Conservation (phyloP, 2,888 invertebrate species). For the Carcina quercana region DNA sequence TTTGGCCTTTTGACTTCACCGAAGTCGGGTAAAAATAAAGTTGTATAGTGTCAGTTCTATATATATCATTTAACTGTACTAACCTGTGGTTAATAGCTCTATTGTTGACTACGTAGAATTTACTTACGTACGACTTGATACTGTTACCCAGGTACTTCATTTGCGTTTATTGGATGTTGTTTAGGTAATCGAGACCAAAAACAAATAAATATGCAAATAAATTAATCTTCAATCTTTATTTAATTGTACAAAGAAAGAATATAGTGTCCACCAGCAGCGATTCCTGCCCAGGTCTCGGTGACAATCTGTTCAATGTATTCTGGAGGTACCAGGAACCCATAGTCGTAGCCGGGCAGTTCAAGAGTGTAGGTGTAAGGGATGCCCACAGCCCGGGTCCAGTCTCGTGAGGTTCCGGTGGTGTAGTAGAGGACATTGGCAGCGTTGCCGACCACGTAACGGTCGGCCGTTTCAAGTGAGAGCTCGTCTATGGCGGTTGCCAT, state of each 20-base stretch:
- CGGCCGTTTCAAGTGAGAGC: slow-evolving; percentile 49
- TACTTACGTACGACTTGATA: too few species aligned
- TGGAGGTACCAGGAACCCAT: slow-evolving; percentile 72
- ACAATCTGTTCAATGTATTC: slow-evolving; percentile 71
- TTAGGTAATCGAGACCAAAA: too few species aligned
- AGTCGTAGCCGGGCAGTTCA: slow-evolving; percentile 77
- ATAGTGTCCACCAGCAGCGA: slow-evolving; percentile 50
- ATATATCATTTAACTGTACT: too few species aligned
- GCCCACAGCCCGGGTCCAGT: slow-evolving; percentile 76
- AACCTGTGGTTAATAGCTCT: not conserved
- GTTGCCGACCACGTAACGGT: slow-evolving; percentile 70
- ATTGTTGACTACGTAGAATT: too few species aligned
- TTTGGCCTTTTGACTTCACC: too few species aligned
- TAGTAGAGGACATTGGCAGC: slow-evolving; percentile 72
- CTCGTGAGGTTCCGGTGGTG: slow-evolving; percentile 79
- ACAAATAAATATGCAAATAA: not conserved
- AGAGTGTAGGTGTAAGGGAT: slow-evolving; percentile 78
- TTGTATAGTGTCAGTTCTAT: too few species aligned
- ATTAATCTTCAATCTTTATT: not conserved
- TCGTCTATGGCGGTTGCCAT: slow-evolving; percentile 60
- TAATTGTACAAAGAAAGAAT: slow-evolving; percentile 23
- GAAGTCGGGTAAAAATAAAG: too few species aligned
- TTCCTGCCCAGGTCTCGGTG: slow-evolving; percentile 76
- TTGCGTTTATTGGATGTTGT: too few species aligned
- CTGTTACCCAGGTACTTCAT: too few species aligned